Conservation (phyloP, 1,140 invertebrate species). For the Panulirus ornatus region DNA sequence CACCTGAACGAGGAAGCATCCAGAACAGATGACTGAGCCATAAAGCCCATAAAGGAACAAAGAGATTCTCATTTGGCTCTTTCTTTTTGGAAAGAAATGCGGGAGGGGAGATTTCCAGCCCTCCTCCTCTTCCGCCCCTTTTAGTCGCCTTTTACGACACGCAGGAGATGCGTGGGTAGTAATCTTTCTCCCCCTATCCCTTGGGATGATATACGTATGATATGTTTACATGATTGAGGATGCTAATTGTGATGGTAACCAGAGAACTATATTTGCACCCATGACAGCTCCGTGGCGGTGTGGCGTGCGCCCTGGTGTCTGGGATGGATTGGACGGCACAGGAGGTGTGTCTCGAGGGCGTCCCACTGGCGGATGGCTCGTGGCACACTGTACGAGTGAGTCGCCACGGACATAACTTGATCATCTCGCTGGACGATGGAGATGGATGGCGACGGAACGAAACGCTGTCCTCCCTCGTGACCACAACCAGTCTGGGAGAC, state of each 20-base stretch:
- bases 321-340: not conserved
- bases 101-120: too few species aligned
- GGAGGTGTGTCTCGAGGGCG: slow-evolving; percentile 17
- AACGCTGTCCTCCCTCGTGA: not conserved
- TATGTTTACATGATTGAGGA: not conserved
- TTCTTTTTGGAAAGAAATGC: not conserved
- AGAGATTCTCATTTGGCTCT: too few species aligned
- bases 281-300: slow-evolving; percentile 15
- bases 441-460: slow-evolving; percentile 41
- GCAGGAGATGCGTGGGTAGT: not conserved
- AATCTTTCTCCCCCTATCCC: not conserved
- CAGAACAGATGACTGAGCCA: too few species aligned
- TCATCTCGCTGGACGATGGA: slow-evolving; percentile 13
- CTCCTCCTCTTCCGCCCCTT: not conserved
- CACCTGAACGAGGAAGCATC: too few species aligned
- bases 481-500: not conserved
- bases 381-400: slow-evolving; percentile 15
- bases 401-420: slow-evolving; percentile 40
- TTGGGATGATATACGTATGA: not conserved
- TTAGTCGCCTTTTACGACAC: not conserved
- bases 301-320: slow-evolving; percentile 2
- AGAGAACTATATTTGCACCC: too few species aligned
- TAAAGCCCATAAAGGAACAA: too few species aligned
- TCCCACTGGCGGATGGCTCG: slow-evolving; percentile 4
- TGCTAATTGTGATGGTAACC: too few species aligned